Evolutionary conservation across 92 coral and sea anemone genomes (phyloP), one percentile per base, ranked within the genome.

Genomic region (Actinostola sp.): DNA sequence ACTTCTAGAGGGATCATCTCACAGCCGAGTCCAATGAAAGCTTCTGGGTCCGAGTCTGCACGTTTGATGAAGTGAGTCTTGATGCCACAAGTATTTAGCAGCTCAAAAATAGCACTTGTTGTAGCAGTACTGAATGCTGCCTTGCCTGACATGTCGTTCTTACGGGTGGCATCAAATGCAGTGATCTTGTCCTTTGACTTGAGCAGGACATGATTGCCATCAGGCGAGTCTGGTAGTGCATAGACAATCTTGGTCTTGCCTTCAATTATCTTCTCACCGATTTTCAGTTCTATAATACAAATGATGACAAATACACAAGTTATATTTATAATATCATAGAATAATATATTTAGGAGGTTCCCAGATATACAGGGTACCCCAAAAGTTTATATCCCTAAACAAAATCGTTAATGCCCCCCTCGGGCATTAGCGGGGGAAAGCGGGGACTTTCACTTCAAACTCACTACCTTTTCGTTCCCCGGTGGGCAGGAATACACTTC

Each of bases 1-100:
- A 93, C 98, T 69, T 93, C 98, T 26, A 93, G 60, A 9, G 92
- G 98, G 48, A 93, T 93, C 98, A 93, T 93, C 79, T 93, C 98
- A 23, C 98, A 93, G 48, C 76, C 75, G 35, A 88, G 35, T 8
- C 97, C 98, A 19, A 93, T 50, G 45, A 93, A 93, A 2, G 98
- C 88, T 43, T 92, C 93, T 11, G 82, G 90, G 52, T 85, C 89
- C 5, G 82, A 79, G 11, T 70, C 88, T 26, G 81, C 82, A 56
- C 92, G 85, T 52, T 67, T 83, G 46, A 93, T 69, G 71, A 79
- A 93, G 56, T 93, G 98, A 0, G 98, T 93, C 80, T 85, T 91
- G 41, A 93, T 52, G 28, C 98, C 98, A 62, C 98, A 93, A 17
- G 87, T 73, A 46, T 85, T 91, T 41, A 93, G 92, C 77, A 93